phyloP scores from a whole-genome alignment of 2,113 vertebrate species.

The Haplochromis burtoni region DNA sequence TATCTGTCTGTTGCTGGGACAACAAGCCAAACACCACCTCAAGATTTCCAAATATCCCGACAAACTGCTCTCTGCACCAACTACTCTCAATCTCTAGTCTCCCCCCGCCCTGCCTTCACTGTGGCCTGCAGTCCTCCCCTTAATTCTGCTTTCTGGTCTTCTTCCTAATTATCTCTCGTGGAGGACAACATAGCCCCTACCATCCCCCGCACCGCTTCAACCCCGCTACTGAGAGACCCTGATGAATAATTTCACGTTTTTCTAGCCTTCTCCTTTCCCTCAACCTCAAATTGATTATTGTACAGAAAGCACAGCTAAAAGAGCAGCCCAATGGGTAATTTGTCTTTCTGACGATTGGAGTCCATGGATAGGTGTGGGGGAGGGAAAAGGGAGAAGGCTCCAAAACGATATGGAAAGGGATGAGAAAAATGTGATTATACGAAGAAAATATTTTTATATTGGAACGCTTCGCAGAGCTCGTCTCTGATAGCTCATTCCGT shows the following conservation, averaged over 20 bases:
- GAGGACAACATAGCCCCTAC: conserved; percentile 48
- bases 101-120: not conserved
- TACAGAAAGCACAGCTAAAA: conserved; percentile 63
- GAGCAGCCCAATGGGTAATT: conserved; percentile 62
- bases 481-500: conserved; percentile 63
- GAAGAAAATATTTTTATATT: conserved; percentile 3
- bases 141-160: conserved; percentile 38
- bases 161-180: conserved; percentile 59
- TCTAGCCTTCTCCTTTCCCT: conserved; percentile 54
- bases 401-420: conserved; percentile 39
- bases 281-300: conserved; percentile 71
- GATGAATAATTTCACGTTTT: conserved; percentile 74
- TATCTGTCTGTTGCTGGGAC: conserved; percentile 56
- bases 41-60: conserved; percentile 58
- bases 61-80: conserved; percentile 29
- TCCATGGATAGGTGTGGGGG: conserved; percentile 26
- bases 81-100: not conserved
- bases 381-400: not conserved
- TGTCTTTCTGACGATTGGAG: conserved; percentile 59
- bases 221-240: conserved; percentile 36
- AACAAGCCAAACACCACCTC: conserved; percentile 49
- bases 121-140: not conserved
- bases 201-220: conserved; percentile 49
- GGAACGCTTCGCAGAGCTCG: conserved; percentile 22
- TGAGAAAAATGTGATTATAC: conserved; percentile 38